Conservation (phyloP, 2,113 vertebrate genomes). For the Sula dactylatra region DNA sequence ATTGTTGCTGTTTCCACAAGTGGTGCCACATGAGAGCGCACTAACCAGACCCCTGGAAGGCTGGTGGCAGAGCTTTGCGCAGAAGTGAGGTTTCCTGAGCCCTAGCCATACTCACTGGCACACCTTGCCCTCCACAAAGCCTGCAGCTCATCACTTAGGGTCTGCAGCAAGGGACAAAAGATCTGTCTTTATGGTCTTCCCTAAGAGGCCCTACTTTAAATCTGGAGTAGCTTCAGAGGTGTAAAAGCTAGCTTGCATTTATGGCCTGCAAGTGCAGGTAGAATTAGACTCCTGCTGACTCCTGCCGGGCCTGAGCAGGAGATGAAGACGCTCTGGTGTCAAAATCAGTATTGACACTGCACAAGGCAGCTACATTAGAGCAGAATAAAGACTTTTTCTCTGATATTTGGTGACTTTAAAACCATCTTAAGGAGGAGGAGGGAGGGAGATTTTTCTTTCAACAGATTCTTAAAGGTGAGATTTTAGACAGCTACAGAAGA, state of each 20-base stretch:
- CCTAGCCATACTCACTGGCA: background rate
- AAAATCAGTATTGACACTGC: background rate
- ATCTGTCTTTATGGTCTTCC: background rate
- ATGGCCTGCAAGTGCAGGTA: fast-evolving
- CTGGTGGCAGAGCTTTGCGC: background rate
- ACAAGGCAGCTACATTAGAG: background rate
- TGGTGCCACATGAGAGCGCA: fast-evolving
- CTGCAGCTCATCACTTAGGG: background rate
- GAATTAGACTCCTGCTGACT: background rate
- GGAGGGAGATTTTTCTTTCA: background rate
- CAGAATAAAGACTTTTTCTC: background rate
- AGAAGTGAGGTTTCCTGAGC: background rate
- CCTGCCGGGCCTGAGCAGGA: background rate
- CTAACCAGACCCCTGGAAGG: background rate
- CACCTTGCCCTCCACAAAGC: background rate
- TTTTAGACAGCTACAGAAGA: constrained; percentile 17
- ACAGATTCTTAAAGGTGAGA: constrained; percentile 10
- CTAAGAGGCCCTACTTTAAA: background rate
- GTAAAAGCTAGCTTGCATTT: background rate
- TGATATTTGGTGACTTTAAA: background rate
- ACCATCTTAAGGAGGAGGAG: background rate
- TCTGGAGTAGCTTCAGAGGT: background rate
- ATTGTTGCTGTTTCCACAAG: background rate
- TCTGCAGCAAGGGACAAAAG: background rate
- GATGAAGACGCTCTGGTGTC: background rate